Base-by-base conservation (phyloP, 2,888 invertebrate genomes). In the Melanotus villosus region DNA sequence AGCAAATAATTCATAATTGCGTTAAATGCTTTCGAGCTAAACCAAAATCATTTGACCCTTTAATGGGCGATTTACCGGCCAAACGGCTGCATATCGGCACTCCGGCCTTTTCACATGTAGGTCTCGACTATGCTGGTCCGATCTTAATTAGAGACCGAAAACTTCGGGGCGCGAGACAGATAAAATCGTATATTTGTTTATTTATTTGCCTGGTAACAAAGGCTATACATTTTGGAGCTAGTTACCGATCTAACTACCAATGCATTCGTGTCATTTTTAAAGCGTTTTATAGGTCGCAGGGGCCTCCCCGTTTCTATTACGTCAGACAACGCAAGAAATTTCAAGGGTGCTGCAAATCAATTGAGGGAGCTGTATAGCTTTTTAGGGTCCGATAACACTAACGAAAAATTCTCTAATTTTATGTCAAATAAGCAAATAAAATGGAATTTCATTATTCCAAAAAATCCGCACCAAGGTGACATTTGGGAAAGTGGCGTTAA, bases 201-300 rank as follows among this genome's bases (percentile, higher is more conserved):
- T 43, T n/a, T 80, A 36, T 80, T 78, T 54, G 68, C 78, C 4
- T 78, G 79, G 47, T 70, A 0, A 78, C 79, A 1, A 74, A 72
- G 60, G 77, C 80, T 16, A 57, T 80, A 1, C 80, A 82, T 26
- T 14, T 82, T n/a, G 0, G 82, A 83, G 68, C 21, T 80, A 0
- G 80, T 79, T 0, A 74, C 75, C 0, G 77, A 77, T 34, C 52
- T 81, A 3, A 72, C 78, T 0, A 75, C 77, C 0, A 76, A 80
- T 23, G 74, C 75, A 0, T 82, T 83, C 60, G n/a, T 82, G 1
- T 77, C 79, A 0, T 73, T 80, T 0, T 60, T 81, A 1, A 65
- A 77, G 4, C 60, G 80, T 43, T 83, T 82, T 52, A 65, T 79
- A 0, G 69, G 78, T 0, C 21, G 79, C 12, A 45, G 80, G 47